phyloP scores from a whole-genome alignment of 2,797 vertebrate genomes.

The Notoglanidium macrostoma region DNA sequence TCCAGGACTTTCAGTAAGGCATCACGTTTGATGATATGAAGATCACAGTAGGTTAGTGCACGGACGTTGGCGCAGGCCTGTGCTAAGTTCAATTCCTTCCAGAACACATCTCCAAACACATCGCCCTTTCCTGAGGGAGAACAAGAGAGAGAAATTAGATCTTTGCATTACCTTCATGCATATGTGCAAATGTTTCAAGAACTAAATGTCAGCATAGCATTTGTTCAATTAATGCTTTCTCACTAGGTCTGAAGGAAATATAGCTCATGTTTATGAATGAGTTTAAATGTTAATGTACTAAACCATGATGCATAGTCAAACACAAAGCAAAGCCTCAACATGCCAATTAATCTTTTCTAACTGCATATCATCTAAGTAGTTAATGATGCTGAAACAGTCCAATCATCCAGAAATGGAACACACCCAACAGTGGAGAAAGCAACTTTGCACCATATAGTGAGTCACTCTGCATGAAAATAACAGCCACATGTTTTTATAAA shows the following conservation, averaged over 20 bases:
- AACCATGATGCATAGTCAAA: constrained; percentile 2
- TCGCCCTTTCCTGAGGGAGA: constrained; percentile 86
- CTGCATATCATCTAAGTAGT: neutral
- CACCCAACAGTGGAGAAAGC: neutral
- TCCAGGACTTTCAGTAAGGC: constrained; percentile 93
- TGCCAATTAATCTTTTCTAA: neutral
- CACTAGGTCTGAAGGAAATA: neutral
- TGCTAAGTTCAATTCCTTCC: constrained; percentile 90
- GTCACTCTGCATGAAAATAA: neutral
- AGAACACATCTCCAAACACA: constrained; percentile 94
- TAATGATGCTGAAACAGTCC: neutral
- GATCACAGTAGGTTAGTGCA: constrained; percentile 94
- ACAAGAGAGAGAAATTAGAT: neutral
- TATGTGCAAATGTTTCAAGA: neutral
- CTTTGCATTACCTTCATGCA: neutral
- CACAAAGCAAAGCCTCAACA: neutral
- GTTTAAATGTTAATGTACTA: neutral
- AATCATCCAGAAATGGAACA: neutral
- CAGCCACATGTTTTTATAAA: neutral
- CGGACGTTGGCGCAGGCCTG: constrained; percentile 93
- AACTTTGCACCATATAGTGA: neutral
- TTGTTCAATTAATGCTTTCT: neutral
- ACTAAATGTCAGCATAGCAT: constrained; percentile 24
- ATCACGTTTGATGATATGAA: constrained; percentile 91
- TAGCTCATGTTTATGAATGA: constrained; percentile 20